These are phyloP conservation scores for Drepana arcuata DNA, from an alignment of 1,140 invertebrate genomes.

Conservation along the genomic window DNA sequence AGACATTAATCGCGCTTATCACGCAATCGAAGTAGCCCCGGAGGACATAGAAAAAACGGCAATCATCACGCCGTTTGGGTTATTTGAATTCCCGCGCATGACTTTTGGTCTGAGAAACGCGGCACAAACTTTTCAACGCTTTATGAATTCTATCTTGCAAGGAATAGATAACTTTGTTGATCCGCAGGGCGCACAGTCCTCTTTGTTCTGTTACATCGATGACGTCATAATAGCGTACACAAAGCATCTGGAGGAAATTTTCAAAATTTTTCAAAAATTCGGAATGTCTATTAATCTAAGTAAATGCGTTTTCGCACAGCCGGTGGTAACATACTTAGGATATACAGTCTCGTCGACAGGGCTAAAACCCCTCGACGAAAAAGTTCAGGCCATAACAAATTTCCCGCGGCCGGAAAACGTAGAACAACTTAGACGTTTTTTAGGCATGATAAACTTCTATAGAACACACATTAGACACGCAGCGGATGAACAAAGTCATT, in stretches of 20 bases:
- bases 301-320: background rate
- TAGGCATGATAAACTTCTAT: background rate
- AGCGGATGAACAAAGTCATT: background rate
- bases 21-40: conserved; percentile 4
- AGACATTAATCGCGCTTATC: conserved; percentile 9
- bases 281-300: background rate
- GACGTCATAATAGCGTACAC: background rate
- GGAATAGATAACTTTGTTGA: no score
- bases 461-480: background rate
- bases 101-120: conserved; percentile 25
- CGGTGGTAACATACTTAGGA: background rate
- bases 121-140: conserved; percentile 8
- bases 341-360: background rate
- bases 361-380: background rate
- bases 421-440: background rate
- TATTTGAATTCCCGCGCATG: conserved; percentile 20
- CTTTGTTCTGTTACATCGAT: background rate
- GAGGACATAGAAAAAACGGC: conserved; percentile 15
- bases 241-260: background rate
- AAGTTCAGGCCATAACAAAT: background rate
- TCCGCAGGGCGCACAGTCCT: no score
- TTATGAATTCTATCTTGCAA: conserved; percentile 6
- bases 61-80: conserved; percentile 15
- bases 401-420: background rate
- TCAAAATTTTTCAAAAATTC: background rate